Conservation (phyloP, 2,113 vertebrate genomes). For the Carlito syrichta region DNA sequence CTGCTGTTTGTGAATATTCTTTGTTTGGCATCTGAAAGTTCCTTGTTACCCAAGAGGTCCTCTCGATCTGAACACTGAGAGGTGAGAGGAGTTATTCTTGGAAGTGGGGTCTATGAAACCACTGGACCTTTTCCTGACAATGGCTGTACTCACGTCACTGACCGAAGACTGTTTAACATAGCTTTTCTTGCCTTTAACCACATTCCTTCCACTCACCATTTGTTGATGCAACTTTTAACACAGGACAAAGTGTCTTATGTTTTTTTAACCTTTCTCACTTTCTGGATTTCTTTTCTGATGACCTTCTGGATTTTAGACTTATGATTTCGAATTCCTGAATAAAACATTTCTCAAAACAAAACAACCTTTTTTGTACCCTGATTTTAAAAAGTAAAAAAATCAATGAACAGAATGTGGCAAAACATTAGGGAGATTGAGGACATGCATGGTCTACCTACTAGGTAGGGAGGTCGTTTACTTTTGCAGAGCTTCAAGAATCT, state of each 20-base stretch:
- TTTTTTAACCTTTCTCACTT: constrained; percentile 54
- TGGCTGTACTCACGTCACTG: not conserved
- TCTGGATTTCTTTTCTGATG: constrained; percentile 62
- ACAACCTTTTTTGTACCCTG: not conserved
- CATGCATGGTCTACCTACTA: not conserved
- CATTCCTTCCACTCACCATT: constrained; percentile 65
- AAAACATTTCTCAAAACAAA: constrained; percentile 54
- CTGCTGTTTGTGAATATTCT: not conserved
- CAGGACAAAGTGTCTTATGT: constrained; percentile 47
- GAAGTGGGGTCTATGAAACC: constrained; percentile 47
- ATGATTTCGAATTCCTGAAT: constrained; percentile 41
- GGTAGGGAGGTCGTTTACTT: not conserved
- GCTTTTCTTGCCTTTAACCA: constrained; percentile 43
- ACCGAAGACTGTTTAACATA: not conserved
- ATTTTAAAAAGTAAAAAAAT: constrained; percentile 20
- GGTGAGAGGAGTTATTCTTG: constrained; percentile 29
- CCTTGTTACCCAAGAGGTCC: constrained; percentile 36
- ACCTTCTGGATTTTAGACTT: constrained; percentile 55
- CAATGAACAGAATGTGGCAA: not conserved
- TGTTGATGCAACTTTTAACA: constrained; percentile 58
- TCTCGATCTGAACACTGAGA: not conserved
- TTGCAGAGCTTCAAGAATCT: not conserved
- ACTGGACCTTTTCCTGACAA: constrained; percentile 28
- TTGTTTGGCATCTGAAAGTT: constrained; percentile 46
- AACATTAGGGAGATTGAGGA: not conserved